Evolutionary conservation across 2,113 vertebrate genomes (phyloP).

Genomic region (Dicerorhinus sumatrensis): DNA sequence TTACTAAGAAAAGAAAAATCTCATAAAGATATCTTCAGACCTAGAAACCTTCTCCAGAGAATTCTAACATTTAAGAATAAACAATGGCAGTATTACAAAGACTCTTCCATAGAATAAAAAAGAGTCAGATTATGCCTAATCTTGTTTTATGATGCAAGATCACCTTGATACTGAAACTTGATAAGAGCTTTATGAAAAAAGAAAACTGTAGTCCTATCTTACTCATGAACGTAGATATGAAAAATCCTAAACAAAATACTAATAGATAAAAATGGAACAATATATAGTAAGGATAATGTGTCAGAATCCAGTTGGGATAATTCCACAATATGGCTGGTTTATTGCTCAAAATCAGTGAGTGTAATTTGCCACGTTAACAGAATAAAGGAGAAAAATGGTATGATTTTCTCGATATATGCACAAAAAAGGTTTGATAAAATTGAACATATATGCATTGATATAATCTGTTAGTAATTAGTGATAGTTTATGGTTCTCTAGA

Average conservation of each 20-base stretch:
- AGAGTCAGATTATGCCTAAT: background rate
- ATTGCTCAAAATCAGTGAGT: background rate
- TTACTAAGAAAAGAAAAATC: background rate
- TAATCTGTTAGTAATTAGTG: background rate
- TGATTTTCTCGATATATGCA: background rate
- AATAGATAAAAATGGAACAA: background rate
- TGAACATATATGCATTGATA: background rate
- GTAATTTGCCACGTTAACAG: background rate
- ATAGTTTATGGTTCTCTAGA: background rate
- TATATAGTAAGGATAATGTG: background rate
- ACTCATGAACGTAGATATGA: background rate
- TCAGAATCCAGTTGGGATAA: background rate
- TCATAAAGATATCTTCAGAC: background rate
- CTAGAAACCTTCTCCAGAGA: background rate
- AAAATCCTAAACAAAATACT: constrained; percentile 26
- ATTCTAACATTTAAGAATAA: background rate
- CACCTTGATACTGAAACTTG: background rate
- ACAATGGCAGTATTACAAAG: background rate
- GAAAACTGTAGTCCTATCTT: background rate
- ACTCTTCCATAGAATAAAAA: background rate
- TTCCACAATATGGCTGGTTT: background rate
- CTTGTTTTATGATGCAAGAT: background rate
- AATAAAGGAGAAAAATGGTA: background rate
- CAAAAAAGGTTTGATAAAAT: background rate
- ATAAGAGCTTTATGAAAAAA: background rate